Conservation (phyloP, 2,113 vertebrate genomes). For the Mesembrinibis cayennensis region DNA sequence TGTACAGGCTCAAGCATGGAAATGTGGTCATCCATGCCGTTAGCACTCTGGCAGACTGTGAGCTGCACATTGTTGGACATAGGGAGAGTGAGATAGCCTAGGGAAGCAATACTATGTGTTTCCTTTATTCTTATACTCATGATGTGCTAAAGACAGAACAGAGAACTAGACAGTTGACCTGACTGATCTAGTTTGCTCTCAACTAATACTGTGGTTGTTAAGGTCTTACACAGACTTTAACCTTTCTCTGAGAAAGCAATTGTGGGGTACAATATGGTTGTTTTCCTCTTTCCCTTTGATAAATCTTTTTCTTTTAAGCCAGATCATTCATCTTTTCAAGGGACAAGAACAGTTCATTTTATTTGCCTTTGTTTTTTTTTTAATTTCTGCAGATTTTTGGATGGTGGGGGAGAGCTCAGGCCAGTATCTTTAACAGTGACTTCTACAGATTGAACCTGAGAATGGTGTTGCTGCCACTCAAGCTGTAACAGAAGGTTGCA, state of each 20-base stretch:
- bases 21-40: neutral
- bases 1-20: neutral
- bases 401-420: neutral
- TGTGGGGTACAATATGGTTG: rapidly evolving
- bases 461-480: neutral
- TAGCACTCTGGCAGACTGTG: neutral
- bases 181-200: neutral
- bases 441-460: neutral
- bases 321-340: neutral
- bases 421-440: neutral
- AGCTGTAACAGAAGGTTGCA: neutral
- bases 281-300: neutral
- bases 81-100: neutral
- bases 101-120: neutral
- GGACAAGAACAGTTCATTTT: neutral
- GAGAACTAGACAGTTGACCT: neutral
- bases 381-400: neutral
- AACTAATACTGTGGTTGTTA: neutral
- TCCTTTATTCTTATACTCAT: neutral
- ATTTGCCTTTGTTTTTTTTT: neutral
- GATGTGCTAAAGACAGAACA: neutral
- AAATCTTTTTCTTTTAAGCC: neutral
- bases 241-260: neutral
- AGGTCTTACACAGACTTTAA: neutral
- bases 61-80: neutral